Conservation (phyloP, 2,797 vertebrate species). For the Crocidura indochinensis region DNA sequence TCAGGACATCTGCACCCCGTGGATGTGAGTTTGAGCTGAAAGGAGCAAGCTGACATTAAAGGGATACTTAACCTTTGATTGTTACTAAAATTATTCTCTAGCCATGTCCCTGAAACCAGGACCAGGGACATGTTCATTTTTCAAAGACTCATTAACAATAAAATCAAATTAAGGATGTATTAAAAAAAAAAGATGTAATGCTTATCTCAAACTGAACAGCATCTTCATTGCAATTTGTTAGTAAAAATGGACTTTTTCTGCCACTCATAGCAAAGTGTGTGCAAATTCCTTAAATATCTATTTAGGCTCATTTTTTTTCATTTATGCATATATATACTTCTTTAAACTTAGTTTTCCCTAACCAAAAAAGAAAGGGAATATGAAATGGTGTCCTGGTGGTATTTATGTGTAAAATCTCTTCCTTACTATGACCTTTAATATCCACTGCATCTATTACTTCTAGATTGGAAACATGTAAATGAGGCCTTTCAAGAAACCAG, state of each 20-base stretch:
- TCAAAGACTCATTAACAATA: not conserved
- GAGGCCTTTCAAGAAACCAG: slow-evolving; percentile 82
- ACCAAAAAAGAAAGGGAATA: slow-evolving; percentile 15
- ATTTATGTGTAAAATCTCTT: slow-evolving; percentile 81
- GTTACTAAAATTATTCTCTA: slow-evolving; percentile 43
- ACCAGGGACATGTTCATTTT: not conserved
- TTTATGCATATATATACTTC: slow-evolving; percentile 58
- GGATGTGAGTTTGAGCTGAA: not conserved
- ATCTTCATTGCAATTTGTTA: slow-evolving; percentile 4
- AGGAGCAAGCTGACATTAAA: not conserved
- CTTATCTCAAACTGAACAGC: not conserved
- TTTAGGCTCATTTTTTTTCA: slow-evolving; percentile 47
- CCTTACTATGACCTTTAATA: slow-evolving; percentile 82
- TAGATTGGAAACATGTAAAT: slow-evolving; percentile 85
- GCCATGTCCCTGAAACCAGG: not conserved
- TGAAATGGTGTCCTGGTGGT: slow-evolving; percentile 65
- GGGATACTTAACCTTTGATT: not conserved
- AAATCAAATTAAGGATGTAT: not conserved
- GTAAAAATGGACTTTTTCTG: not conserved
- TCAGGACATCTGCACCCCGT: not conserved
- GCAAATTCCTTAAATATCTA: slow-evolving; percentile 22
- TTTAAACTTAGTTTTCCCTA: slow-evolving; percentile 45
- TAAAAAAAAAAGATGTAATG: not conserved
- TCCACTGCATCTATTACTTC: slow-evolving; percentile 54
- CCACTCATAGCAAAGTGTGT: not conserved